Conservation (phyloP, 2,888 invertebrate species). For the Operophtera brumata region DNA sequence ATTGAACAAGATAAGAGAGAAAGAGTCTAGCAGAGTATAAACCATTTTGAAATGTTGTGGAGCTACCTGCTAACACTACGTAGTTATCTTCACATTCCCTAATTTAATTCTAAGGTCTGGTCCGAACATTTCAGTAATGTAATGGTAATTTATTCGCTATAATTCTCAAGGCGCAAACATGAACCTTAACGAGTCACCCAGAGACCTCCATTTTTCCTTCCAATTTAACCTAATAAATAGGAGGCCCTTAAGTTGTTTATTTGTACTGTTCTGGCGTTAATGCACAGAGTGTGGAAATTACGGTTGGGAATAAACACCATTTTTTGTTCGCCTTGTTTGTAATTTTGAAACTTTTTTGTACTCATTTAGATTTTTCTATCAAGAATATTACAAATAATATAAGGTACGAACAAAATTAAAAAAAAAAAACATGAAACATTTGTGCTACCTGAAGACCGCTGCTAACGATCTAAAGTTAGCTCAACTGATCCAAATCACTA, state of each 20-base stretch:
- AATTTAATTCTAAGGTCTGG: constrained; percentile 5
- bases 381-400: too few species aligned
- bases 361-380: too few species aligned
- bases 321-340: not conserved
- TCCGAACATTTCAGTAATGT: constrained; percentile 33
- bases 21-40: too few species aligned
- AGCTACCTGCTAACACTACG: not conserved
- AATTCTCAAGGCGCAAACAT: constrained; percentile 52
- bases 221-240: constrained; percentile 60
- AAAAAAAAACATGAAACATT: too few species aligned
- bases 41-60: too few species aligned
- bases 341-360: too few species aligned
- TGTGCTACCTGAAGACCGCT: too few species aligned
- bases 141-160: constrained; percentile 67
- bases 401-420: too few species aligned
- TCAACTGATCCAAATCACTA: too few species aligned
- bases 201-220: constrained; percentile 58
- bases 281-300: constrained; percentile 10
- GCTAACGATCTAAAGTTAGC: too few species aligned
- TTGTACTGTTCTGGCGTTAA: constrained; percentile 21
- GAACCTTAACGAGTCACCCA: constrained; percentile 51
- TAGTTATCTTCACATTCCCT: not conserved
- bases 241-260: constrained; percentile 41
- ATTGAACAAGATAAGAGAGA: too few species aligned
- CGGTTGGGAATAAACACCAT: not conserved